phyloP scores from a whole-genome alignment of 2,888 invertebrate genomes.

The Cinara cedri region DNA sequence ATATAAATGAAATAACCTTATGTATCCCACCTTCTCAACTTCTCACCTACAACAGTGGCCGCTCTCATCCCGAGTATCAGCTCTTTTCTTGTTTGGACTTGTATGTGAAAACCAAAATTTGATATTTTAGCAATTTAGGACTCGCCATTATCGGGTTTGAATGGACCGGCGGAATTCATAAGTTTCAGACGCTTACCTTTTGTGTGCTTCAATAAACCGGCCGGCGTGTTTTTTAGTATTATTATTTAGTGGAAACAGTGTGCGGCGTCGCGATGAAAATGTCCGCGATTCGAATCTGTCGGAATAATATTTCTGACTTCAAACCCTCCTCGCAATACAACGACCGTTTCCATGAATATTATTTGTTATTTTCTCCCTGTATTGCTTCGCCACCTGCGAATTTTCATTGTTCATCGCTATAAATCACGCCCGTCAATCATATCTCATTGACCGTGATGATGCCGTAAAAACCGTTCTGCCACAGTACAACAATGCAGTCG shows the following conservation, averaged over 20 bases:
- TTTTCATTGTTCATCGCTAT: conserved; percentile 4
- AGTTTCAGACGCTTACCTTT: no score
- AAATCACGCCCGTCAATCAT: conserved; percentile 6
- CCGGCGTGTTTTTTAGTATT: neutral
- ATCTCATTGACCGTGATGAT: neutral
- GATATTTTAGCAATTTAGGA: no score
- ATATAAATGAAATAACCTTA: no score
- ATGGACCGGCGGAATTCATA: no score
- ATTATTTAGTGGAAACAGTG: neutral
- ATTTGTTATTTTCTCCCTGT: neutral
- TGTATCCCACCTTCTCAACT: no score
- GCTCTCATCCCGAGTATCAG: no score
- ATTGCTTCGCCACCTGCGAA: neutral
- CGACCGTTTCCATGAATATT: neutral
- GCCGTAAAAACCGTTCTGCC: neutral
- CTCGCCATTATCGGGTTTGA: no score
- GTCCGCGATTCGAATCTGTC: neutral
- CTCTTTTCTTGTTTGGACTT: no score
- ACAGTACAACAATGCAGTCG: no score
- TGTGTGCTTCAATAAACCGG: no score
- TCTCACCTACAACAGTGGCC: no score
- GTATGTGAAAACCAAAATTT: no score
- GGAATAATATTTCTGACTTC: neutral
- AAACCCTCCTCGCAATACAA: neutral
- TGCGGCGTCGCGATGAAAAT: neutral